Evolutionary conservation across 2,113 vertebrate genomes (phyloP).

Genomic region (Craseonycteris thonglongyai): DNA sequence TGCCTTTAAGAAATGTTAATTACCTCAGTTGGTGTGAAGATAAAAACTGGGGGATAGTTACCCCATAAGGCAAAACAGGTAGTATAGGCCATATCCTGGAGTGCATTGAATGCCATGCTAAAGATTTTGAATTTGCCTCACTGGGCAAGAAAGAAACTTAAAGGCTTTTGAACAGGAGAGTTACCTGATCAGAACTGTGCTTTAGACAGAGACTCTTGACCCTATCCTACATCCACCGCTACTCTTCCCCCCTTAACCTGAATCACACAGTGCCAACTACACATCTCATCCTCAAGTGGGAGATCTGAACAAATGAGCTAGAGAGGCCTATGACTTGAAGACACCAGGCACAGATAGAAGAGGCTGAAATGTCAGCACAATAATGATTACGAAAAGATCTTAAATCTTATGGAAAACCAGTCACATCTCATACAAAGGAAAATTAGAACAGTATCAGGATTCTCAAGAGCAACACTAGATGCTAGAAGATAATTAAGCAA

Average conservation of each 20-base stretch:
- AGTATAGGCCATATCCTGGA: neutral
- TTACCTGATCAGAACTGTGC: neutral
- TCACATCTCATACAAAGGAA: neutral
- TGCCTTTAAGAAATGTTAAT: neutral
- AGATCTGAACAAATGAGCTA: neutral
- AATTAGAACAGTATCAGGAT: neutral
- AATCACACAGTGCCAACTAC: neutral
- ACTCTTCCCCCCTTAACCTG: neutral
- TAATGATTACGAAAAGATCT: neutral
- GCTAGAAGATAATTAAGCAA: neutral
- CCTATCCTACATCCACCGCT: neutral
- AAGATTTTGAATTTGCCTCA: neutral
- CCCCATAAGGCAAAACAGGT: neutral
- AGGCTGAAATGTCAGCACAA: neutral
- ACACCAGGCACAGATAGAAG: neutral
- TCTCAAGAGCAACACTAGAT: neutral
- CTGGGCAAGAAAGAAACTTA: neutral
- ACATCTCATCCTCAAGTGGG: neutral
- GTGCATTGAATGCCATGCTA: neutral
- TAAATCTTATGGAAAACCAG: neutral
- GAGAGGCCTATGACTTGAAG: neutral
- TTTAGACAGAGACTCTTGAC: neutral
- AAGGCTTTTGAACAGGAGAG: neutral
- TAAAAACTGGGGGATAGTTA: neutral
- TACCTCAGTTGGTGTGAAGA: neutral